Percentiles rank a stretch among this genome's conserved stretches.
phyloP scores from a whole-genome alignment of 2,888 invertebrate species.

The Parnassius glacialis region DNA sequence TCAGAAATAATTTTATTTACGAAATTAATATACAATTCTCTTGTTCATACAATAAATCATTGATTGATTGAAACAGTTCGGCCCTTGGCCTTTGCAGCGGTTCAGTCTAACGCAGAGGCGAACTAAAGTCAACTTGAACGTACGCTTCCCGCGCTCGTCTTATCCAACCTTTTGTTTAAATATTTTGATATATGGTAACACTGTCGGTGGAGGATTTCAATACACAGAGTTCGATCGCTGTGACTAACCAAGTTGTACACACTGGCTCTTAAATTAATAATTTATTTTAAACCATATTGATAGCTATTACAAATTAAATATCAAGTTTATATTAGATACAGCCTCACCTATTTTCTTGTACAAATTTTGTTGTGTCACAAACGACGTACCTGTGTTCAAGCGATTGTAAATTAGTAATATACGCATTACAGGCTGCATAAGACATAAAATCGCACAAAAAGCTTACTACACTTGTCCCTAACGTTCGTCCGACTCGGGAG shows the following conservation, averaged over 20 bases:
- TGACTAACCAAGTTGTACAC: background rate
- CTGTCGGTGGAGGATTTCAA: conserved; percentile 29
- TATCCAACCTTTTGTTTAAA: conserved; percentile 34
- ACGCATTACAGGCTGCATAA: conserved; percentile 5
- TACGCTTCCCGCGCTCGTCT: conserved; percentile 33
- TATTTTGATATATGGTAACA: conserved; percentile 34
- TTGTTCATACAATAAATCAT: conserved; percentile 69
- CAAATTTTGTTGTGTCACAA: background rate
- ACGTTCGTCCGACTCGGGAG: conserved; percentile 9
- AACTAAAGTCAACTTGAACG: conserved; percentile 39
- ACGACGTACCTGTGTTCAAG: conserved; percentile 2
- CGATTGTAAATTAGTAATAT: conserved; percentile 14
- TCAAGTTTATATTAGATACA: no score
- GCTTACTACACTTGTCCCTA: conserved; percentile 7
- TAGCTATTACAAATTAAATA: no score
- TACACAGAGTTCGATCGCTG: background rate
- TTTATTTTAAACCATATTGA: no score
- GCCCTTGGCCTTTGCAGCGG: conserved; percentile 44
- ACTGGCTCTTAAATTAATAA: no score
- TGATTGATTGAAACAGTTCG: conserved; percentile 59
- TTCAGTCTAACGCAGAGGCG: conserved; percentile 37
- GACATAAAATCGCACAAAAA: conserved; percentile 16
- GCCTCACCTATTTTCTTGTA: no score
- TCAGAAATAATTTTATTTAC: conserved; percentile 76
- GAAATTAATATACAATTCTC: conserved; percentile 79